Percentiles rank a stretch among this genome's conserved stretches.
These are phyloP conservation scores for Epistrophe grossulariae DNA, from an alignment of 2,888 invertebrate genomes.

Conservation along the genomic window DNA sequence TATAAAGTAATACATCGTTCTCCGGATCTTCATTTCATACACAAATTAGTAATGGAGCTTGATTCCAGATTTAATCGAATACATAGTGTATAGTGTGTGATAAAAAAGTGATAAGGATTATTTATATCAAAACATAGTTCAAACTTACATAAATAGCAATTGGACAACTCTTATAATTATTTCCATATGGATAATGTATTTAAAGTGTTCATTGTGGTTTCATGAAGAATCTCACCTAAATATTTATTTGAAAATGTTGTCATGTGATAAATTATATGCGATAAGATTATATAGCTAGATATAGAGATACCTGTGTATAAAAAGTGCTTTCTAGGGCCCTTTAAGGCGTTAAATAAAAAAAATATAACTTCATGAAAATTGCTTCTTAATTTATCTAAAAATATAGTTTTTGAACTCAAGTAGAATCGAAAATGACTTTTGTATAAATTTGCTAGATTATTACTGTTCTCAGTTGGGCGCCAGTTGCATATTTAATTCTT, in stretches of 20 bases:
- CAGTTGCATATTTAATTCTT: neutral
- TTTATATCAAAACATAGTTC: neutral
- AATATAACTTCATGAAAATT: neutral
- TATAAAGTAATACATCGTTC: slow-evolving; percentile 66
- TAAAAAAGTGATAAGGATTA: slow-evolving; percentile 4
- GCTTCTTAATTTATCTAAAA: neutral
- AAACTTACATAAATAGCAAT: neutral
- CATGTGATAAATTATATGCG: slow-evolving; percentile 62
- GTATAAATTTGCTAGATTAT: neutral
- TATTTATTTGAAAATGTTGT: slow-evolving; percentile 3
- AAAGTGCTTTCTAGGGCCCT: neutral
- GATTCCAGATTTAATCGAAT: neutral
- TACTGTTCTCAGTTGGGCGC: neutral
- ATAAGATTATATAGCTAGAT: slow-evolving; percentile 49
- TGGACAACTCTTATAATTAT: neutral
- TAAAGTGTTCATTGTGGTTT: neutral
- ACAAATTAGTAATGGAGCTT: slow-evolving; percentile 31
- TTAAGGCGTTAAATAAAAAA: neutral
- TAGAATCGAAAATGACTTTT: neutral
- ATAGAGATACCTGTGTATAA: neutral
- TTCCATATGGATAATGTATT: neutral
- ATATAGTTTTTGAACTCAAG: neutral
- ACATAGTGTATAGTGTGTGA: slow-evolving; percentile 1
- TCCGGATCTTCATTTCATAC: slow-evolving; percentile 56
- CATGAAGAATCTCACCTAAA: slow-evolving; percentile 11